phyloP scores from a whole-genome alignment of 2,797 vertebrate species.

The Cygnus olor region DNA sequence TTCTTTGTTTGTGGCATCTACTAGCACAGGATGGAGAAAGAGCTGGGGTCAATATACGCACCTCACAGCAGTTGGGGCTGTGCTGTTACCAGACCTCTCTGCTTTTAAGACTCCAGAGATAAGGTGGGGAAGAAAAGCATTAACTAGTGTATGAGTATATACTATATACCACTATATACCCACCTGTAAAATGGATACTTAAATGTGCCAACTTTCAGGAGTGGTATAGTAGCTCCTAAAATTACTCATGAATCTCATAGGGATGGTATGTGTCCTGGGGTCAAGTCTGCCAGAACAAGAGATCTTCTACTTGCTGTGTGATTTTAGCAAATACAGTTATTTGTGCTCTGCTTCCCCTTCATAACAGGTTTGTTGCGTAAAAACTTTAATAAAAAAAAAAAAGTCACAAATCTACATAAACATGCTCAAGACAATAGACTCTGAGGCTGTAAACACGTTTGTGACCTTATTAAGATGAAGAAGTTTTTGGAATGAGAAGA shows the following conservation, averaged over 20 bases:
- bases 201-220: not conserved
- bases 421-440: not conserved
- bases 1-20: not conserved
- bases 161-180: not conserved
- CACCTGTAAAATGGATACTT: not conserved
- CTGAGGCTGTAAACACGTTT: not conserved
- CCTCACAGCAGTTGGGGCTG: not conserved
- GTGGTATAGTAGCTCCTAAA: not conserved
- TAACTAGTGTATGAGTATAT: not conserved
- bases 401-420: not conserved
- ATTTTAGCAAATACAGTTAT: not conserved
- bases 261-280: accelerated
- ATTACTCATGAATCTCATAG: not conserved
- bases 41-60: not conserved
- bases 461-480: not conserved
- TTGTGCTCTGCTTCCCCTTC: not conserved
- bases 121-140: not conserved
- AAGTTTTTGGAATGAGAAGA: not conserved
- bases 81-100: not conserved
- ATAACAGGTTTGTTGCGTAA: not conserved
- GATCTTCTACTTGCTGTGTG: not conserved
- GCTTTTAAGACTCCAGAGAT: not conserved
- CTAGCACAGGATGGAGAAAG: not conserved
- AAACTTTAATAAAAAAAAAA: not conserved
- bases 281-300: not conserved